Evolutionary conservation across 2,113 vertebrate genomes (phyloP).

Genomic region (Melanostigma gelatinosum): DNA sequence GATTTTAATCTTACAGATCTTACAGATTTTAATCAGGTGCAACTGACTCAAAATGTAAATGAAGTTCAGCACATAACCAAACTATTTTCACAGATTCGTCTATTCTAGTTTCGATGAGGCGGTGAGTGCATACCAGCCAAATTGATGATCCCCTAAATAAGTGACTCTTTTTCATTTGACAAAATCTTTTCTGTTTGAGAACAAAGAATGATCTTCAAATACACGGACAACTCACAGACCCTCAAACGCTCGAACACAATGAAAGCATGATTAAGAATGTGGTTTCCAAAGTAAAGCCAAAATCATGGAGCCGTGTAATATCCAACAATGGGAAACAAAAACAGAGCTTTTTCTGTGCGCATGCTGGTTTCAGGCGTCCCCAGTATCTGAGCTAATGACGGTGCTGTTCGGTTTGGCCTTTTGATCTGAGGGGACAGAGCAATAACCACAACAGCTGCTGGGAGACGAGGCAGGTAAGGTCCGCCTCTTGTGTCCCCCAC

Average conservation of each 20-base stretch:
- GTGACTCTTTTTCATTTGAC: not conserved
- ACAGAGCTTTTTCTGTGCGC: not conserved
- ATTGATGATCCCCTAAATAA: not conserved
- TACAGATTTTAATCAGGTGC: not conserved
- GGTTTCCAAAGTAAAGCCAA: constrained; percentile 7
- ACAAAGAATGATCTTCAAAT: not conserved
- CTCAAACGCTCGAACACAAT: not conserved
- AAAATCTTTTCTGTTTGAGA: not conserved
- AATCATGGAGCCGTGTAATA: not conserved
- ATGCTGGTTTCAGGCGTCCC: constrained; percentile 22
- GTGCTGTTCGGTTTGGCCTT: constrained; percentile 1
- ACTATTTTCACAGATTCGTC: not conserved
- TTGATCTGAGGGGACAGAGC: constrained; percentile 40
- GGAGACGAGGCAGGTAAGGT: constrained; percentile 26
- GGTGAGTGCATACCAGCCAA: not conserved
- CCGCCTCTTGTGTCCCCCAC: not conserved
- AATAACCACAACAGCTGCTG: constrained; percentile 61
- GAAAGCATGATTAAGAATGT: not conserved
- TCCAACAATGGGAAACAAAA: not conserved
- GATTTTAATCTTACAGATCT: not conserved
- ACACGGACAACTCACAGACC: not conserved
- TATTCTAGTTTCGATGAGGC: constrained; percentile 2
- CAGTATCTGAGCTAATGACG: constrained; percentile 22
- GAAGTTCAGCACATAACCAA: not conserved
- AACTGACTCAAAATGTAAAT: not conserved